phyloP scores from a whole-genome alignment of 1,140 invertebrate genomes.

The Drosophila pandora region DNA sequence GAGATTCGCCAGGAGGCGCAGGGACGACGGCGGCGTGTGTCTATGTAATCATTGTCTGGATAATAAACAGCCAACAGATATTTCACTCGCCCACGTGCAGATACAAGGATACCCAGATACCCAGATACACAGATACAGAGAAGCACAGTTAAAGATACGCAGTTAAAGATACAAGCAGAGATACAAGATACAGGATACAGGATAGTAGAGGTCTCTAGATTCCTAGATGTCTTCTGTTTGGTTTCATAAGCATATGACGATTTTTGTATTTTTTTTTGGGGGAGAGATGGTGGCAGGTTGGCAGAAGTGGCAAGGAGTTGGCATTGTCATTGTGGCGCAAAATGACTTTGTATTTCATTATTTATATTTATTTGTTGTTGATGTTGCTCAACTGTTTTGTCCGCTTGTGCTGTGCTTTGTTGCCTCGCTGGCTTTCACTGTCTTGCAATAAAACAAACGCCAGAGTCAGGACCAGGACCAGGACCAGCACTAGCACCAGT shows the following conservation, averaged over 20 bases:
- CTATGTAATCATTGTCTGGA: conserved; percentile 50
- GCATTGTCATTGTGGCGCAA: conserved; percentile 60
- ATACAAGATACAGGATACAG: conserved; percentile 1
- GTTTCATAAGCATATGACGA: conserved; percentile 29
- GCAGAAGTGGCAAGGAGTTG: conserved; percentile 18
- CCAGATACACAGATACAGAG: background rate
- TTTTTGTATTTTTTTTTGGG: background rate
- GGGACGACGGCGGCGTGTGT: background rate
- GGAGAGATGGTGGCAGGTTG: background rate
- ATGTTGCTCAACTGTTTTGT: conserved; percentile 11
- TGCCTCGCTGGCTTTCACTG: background rate
- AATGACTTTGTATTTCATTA: conserved; percentile 77
- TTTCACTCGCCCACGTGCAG: conserved; percentile 26
- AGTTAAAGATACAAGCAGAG: conserved; percentile 9
- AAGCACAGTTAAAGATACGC: conserved; percentile 8
- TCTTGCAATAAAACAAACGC: too few relatives aligned
- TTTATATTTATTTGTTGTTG: conserved; percentile 74
- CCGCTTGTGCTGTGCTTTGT: background rate
- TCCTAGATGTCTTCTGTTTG: conserved; percentile 1
- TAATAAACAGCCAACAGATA: conserved; percentile 56
- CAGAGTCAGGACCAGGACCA: too few relatives aligned
- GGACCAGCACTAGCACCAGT: conserved; percentile 4
- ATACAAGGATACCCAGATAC: conserved; percentile 11
- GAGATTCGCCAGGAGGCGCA: background rate
- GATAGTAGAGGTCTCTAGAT: conserved; percentile 5